Base-by-base conservation (phyloP, 1,140 invertebrate genomes). In the Pogonognathellus flavescens region DNA sequence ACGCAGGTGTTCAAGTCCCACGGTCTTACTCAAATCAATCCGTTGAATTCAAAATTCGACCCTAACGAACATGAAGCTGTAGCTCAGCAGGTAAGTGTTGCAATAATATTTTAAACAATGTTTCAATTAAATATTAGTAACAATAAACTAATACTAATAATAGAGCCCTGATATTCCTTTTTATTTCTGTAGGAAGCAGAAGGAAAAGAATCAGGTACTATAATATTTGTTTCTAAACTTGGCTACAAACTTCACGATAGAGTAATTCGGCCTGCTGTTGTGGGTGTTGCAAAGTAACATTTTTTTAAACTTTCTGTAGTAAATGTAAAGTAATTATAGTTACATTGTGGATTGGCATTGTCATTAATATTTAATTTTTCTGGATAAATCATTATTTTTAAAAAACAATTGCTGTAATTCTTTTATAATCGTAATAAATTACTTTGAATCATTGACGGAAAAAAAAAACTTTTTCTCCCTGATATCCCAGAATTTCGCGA, bases 1-100 rank as follows among this genome's bases (percentile, higher is more conserved):
- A 9, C 88, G 84, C 49, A 94, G 93, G 96, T 98, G 0, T 99
- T 99, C 90, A 94, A 94, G 81, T 93, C 96, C 88, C 96, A 99
- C 92, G 98, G 98, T 10, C 91, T 99, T 52, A 92, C 94, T 82
- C 92, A 94, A 60, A 93, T 99, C 18, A 95, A 96, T 90, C 98
- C 98, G 22, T 87, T 97, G 13, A 94, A 97, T 88, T 95, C 98
- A 89, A 98, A 98, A 91, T 99, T 99, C 91, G 94, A 99, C 92
- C 98, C 98, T 6, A 98, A 99, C 91, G 91, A 96, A 84, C 98
- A 99, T 89, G 97, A 99, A 91, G 98, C 98, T 0, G 91, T 99
- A 70, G 99, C 99, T 92, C 94, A 98, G 92, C 95, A 97, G 92
- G 95, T 95, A 91, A 89, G 60, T 72, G 13, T 25, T 83, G 52